phyloP scores from a whole-genome alignment of 2,888 invertebrate species.

The Leucoptera coffeella region DNA sequence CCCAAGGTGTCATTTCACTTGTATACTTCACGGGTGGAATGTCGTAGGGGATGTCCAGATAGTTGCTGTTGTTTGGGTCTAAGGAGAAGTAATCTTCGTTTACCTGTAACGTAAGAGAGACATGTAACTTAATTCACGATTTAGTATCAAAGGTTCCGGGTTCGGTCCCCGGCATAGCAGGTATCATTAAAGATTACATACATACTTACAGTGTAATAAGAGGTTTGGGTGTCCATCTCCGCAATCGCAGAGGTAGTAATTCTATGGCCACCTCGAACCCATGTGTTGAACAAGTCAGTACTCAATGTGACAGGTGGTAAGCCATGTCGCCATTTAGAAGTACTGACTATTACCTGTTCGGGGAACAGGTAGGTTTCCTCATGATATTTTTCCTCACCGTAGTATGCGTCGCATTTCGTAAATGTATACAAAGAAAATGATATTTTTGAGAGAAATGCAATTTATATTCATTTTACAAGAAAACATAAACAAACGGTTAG shows the following conservation, averaged over 20 bases:
- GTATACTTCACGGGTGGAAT: conserved; percentile 70
- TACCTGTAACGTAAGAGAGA: conserved; percentile 30
- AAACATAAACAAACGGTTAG: too few species aligned
- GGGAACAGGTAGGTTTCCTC: too few species aligned
- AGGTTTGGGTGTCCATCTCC: background rate
- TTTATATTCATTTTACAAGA: too few species aligned
- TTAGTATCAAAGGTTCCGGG: background rate
- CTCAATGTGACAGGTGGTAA: too few species aligned
- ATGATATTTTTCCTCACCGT: too few species aligned
- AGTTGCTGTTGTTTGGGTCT: conserved; percentile 17
- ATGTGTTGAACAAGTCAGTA: too few species aligned
- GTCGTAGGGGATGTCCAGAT: conserved; percentile 73
- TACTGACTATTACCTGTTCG: too few species aligned
- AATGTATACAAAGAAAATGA: too few species aligned
- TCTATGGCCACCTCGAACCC: background rate
- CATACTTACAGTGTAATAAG: background rate
- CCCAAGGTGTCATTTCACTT: conserved; percentile 63
- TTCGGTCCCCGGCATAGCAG: too few species aligned
- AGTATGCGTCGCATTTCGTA: too few species aligned
- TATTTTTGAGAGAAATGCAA: too few species aligned
- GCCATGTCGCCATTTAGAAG: too few species aligned
- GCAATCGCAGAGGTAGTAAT: background rate
- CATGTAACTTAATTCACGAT: background rate
- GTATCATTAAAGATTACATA: background rate
- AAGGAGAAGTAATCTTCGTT: conserved; percentile 57